These are phyloP conservation scores for Condylura cristata DNA, from an alignment of 2,113 vertebrate species.

Conservation along the genomic window DNA sequence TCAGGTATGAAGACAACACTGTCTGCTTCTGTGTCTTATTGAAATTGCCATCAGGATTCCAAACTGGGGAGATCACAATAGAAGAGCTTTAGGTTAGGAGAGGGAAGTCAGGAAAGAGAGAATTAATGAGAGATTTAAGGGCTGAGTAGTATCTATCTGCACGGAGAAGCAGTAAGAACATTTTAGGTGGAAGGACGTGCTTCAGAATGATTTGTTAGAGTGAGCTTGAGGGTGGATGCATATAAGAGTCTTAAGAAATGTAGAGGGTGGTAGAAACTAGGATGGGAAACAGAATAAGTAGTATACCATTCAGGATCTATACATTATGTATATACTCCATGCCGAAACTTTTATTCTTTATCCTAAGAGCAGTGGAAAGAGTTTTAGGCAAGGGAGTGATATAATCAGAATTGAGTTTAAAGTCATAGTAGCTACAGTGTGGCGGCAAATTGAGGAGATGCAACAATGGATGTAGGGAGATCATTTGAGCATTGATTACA, in stretches of 20 bases:
- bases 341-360: constrained; percentile 40
- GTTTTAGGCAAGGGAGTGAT: neutral
- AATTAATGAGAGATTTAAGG: constrained; percentile 1
- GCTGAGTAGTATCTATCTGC: neutral
- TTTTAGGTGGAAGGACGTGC: neutral
- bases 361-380: neutral
- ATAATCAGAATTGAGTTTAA: constrained; percentile 31
- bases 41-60: neutral
- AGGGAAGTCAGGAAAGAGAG: neutral
- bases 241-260: neutral
- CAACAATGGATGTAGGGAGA: neutral
- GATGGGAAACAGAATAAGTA: neutral
- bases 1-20: neutral
- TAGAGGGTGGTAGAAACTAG: neutral
- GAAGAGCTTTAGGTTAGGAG: neutral
- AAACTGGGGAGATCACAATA: neutral
- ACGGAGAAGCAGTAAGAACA: neutral
- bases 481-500: constrained; percentile 10
- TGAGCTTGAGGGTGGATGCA: neutral
- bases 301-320: neutral
- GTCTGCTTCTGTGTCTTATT: neutral
- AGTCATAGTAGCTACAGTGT: neutral
- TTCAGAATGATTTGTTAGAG: neutral
- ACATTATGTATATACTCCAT: neutral
- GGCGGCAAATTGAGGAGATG: constrained; percentile 29